Conservation (phyloP, 2,888 invertebrate genomes). For the Prosapia bicincta region DNA sequence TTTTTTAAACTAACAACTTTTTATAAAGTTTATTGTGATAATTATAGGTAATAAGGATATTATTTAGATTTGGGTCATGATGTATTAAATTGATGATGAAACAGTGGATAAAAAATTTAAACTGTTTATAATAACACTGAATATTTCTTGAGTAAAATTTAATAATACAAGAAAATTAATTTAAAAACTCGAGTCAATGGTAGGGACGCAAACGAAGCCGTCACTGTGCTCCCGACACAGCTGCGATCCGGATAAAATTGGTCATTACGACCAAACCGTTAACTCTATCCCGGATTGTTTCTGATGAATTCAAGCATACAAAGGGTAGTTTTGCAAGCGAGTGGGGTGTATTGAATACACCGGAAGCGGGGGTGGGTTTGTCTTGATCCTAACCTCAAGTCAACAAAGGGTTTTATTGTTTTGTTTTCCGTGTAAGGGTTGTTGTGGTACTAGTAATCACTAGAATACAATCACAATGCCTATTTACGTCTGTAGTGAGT, state of each 20-base stretch:
- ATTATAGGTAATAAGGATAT: too few relatives aligned
- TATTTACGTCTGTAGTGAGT: neutral
- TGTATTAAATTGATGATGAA: too few relatives aligned
- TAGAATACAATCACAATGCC: neutral
- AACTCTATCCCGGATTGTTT: neutral
- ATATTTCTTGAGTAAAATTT: too few relatives aligned
- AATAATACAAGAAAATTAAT: too few relatives aligned
- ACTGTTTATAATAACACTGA: too few relatives aligned
- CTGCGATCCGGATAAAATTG: neutral
- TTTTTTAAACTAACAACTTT: too few relatives aligned
- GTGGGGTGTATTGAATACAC: neutral
- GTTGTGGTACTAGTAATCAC: neutral
- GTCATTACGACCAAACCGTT: neutral
- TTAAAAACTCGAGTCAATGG: too few relatives aligned
- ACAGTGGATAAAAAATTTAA: too few relatives aligned
- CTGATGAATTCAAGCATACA: neutral
- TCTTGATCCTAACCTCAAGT: conserved; percentile 2
- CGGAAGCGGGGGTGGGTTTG: neutral
- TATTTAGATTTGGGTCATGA: too few relatives aligned
- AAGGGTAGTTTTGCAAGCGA: neutral
- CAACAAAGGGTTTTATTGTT: conserved; percentile 1
- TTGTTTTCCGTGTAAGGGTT: neutral
- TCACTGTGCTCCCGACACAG: too few relatives aligned
- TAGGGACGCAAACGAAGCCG: too few relatives aligned
- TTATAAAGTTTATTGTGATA: too few relatives aligned